A percentile compares a stretch with the other conserved stretches of the same genome.
Conservation (phyloP, 2,888 invertebrate genomes). For the Pseudoips prasinana region DNA sequence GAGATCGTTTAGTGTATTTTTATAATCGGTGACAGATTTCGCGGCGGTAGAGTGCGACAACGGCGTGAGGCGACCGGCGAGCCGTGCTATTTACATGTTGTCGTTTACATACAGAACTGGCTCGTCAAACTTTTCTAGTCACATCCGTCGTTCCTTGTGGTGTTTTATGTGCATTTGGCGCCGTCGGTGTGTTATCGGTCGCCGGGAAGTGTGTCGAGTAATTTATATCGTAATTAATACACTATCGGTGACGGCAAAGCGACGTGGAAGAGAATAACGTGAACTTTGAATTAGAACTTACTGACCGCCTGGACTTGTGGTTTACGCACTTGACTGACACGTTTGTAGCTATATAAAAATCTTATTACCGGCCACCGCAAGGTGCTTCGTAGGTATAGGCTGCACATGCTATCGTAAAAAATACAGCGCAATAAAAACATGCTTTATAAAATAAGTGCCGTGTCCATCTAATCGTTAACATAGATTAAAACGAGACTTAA, state of each 20-base stretch:
- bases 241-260: conserved; percentile 60
- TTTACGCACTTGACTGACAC: conserved; percentile 27
- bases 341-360: too few species aligned
- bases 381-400: conserved; percentile 8
- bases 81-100: conserved; percentile 38
- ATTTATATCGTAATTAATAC: conserved; percentile 77
- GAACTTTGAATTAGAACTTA: conserved; percentile 65
- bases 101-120: conserved; percentile 38
- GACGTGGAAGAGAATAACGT: conserved; percentile 43
- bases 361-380: too few species aligned
- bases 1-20: conserved; percentile 57
- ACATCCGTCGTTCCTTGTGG: conserved; percentile 49
- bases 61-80: conserved; percentile 33
- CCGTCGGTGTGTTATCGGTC: conserved; percentile 62
- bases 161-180: conserved; percentile 59
- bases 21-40: conserved; percentile 55
- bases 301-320: conserved; percentile 27
- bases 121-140: conserved; percentile 39
- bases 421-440: conserved; percentile 15
- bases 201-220: conserved; percentile 70
- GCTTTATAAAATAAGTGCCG: conserved; percentile 21
- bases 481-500: too few species aligned
- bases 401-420: conserved; percentile 25
- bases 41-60: conserved; percentile 32
- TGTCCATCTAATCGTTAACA: conserved; percentile 24